These are phyloP conservation scores for Hydrolagus colliei DNA, from an alignment of 2,797 vertebrate species.

Conservation along the genomic window DNA sequence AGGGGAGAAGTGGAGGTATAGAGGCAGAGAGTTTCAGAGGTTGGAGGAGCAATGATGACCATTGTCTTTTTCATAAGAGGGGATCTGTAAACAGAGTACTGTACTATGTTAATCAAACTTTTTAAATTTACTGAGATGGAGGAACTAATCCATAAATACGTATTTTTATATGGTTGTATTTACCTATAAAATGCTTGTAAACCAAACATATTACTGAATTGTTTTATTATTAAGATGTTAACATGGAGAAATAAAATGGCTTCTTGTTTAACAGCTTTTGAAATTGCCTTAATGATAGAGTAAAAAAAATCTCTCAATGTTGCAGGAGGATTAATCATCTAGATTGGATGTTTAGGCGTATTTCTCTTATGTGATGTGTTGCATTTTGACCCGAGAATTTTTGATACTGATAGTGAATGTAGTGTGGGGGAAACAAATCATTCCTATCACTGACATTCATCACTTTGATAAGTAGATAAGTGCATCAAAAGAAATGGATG, in stretches of 20 bases:
- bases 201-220: neutral
- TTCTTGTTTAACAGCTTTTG: neutral
- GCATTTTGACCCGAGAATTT: neutral
- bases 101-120: no score
- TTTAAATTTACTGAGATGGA: neutral
- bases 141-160: neutral
- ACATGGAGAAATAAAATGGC: neutral
- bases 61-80: no score
- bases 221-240: neutral
- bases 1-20: no score
- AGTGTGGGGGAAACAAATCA: neutral
- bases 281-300: neutral
- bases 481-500: constrained; percentile 16
- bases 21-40: no score
- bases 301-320: neutral
- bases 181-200: neutral
- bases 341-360: neutral
- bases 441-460: constrained; percentile 6
- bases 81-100: no score
- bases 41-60: no score
- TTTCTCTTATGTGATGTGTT: neutral
- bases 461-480: constrained; percentile 26
- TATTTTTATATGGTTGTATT: neutral
- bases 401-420: neutral
- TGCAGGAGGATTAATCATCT: neutral